phyloP scores from a whole-genome alignment of 2,888 invertebrate genomes.

The Endotricha flammealis region DNA sequence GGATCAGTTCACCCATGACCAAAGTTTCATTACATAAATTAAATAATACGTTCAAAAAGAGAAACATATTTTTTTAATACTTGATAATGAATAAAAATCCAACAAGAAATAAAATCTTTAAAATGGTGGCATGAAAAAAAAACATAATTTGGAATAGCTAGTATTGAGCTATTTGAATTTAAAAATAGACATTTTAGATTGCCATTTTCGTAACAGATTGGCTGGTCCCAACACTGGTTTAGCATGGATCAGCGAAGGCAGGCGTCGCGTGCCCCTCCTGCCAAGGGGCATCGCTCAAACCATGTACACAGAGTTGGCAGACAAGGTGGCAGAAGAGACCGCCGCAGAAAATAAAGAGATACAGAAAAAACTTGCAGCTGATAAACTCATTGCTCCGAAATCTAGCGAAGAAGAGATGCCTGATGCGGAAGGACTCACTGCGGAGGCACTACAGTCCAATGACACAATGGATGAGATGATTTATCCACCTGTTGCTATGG shows the following conservation, averaged over 20 bases:
- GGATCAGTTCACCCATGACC: too few species aligned
- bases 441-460: slow-evolving; percentile 41
- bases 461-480: slow-evolving; percentile 48
- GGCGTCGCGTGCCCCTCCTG: slow-evolving; percentile 88
- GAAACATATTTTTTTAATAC: too few species aligned
- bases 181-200: too few species aligned
- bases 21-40: too few species aligned
- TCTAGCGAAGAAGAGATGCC: slow-evolving; percentile 50
- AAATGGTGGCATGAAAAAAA: too few species aligned
- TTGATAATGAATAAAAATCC: too few species aligned
- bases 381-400: slow-evolving; percentile 52
- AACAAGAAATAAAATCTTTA: too few species aligned
- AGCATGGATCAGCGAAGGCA: slow-evolving; percentile 93
- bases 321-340: slow-evolving; percentile 81
- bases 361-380: slow-evolving; percentile 53
- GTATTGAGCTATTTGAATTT: too few species aligned
- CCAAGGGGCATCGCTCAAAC: slow-evolving; percentile 92
- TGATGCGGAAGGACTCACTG: slow-evolving; percentile 50
- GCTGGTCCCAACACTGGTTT: slow-evolving; percentile 82
- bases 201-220: too few species aligned
- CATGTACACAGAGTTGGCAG: slow-evolving; percentile 89
- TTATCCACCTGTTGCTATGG: slow-evolving; percentile 65
- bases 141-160: too few species aligned
- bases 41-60: too few species aligned
- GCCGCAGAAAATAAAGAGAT: slow-evolving; percentile 60